Evolutionary conservation across 2,113 vertebrate genomes (phyloP), one percentile per base, ranked within the genome.

Genomic region (Platichthys flesus): DNA sequence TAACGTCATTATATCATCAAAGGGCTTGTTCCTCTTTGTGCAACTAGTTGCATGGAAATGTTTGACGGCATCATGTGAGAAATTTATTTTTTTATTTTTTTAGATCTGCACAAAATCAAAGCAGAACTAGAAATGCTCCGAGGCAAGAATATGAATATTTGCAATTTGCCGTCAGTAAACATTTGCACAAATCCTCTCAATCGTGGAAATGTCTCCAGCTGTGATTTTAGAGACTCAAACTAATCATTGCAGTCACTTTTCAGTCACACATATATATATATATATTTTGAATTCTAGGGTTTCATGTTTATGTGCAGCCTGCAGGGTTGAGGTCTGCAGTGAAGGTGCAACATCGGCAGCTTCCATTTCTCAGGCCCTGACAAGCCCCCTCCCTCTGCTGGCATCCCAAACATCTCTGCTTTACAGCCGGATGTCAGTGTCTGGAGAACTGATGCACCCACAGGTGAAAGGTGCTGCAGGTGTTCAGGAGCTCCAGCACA

Each of bases 351-450:
- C 26, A 71, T 70, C 62, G 64, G 52, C 55, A 51, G 21, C 66
- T 76, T 56, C 73, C 59, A 68, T 3, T 49, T 6, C 71, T 89
- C 92, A 89, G 85, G 93, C 72, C 79, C 76, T 2, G 55, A 89
- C 93, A 92, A 51, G 92, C 81, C 72, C 1, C 71, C n/a, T 81
- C 78, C 71, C 68, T 26, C 51, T 68, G 76, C 13, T 75, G 85
- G 89, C 79, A 93, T 93, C 80, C 24, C 0, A 87, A 86, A 69
- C 56, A 91, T 91, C 51, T 57, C 77, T 51, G 42, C 28, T 71
- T 61, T 20, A 40, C 21, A 10, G 7, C 6, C 35, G 42, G 18
- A 24, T 71, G 74, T 87, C 73, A 14, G 76, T 16, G 26, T 70
- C 9, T 61, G 62, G 45, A 21, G 77, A 61, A 81, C 21, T 47